Evolutionary conservation across 2,797 vertebrate species (phyloP).

Genomic region (Myotis pilosus): DNA sequence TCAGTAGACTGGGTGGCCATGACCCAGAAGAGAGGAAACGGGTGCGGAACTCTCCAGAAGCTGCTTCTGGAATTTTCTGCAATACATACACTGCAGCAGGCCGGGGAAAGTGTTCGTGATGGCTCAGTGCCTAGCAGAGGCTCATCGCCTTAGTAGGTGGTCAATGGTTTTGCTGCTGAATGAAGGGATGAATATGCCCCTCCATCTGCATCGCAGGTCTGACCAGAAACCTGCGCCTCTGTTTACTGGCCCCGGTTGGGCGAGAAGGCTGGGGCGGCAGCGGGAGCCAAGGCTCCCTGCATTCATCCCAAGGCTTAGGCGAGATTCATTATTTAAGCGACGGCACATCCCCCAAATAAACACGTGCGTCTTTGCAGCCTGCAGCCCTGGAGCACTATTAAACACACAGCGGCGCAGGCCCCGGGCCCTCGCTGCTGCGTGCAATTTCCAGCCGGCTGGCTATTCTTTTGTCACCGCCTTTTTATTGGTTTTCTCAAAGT

Average conservation of each 20-base stretch:
- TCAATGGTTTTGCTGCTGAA: background rate
- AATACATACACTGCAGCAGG: background rate
- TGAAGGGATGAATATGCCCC: background rate
- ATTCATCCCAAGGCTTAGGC: conserved; percentile 60
- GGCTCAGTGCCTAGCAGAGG: background rate
- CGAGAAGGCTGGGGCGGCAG: conserved; percentile 11
- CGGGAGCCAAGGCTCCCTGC: conserved; percentile 31
- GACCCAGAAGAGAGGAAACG: background rate
- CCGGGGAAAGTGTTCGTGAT: background rate
- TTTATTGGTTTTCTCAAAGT: conserved; percentile 79
- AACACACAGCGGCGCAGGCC: conserved; percentile 67
- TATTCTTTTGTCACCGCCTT: conserved; percentile 78
- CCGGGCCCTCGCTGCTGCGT: conserved; percentile 61
- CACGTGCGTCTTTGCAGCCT: conserved; percentile 66
- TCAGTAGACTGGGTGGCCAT: background rate
- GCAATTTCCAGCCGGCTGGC: conserved; percentile 73
- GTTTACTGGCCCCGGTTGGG: background rate
- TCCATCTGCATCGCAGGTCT: background rate
- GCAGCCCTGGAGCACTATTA: conserved; percentile 72
- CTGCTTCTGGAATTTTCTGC: background rate
- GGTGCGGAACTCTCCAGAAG: background rate
- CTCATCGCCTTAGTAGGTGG: background rate
- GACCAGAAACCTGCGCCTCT: background rate
- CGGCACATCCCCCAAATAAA: conserved; percentile 72
- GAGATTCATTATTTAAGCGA: conserved; percentile 72